phyloP scores from a whole-genome alignment of 2,113 vertebrate genomes.

The Cyprinodon variegatus region DNA sequence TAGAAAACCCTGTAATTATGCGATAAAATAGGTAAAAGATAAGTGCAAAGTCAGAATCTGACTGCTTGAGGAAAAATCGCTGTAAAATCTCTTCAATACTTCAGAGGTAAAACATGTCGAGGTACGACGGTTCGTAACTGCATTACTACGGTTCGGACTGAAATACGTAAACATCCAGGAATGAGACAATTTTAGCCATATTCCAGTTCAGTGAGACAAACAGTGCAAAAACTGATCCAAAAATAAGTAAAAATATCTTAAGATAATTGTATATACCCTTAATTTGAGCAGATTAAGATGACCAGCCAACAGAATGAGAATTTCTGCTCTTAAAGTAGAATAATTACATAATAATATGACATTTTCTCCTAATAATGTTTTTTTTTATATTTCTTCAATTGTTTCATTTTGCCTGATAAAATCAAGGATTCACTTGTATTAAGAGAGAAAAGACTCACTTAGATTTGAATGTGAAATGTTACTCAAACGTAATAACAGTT shows the following conservation, averaged over 20 bases:
- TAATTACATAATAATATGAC: no score
- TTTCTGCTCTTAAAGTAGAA: no score
- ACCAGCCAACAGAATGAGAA: no score
- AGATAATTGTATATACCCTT: no score
- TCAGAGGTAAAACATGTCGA: slow-evolving; percentile 72
- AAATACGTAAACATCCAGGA: slow-evolving; percentile 61
- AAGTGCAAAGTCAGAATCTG: slow-evolving; percentile 6
- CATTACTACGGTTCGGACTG: slow-evolving; percentile 45
- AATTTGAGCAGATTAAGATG: no score
- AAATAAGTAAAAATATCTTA: no score
- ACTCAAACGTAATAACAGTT: background rate
- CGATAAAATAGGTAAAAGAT: slow-evolving; percentile 22
- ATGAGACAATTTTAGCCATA: slow-evolving; percentile 21
- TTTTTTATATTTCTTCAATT: no score
- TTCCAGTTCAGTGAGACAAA: slow-evolving; percentile 10
- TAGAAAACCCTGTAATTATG: slow-evolving; percentile 17
- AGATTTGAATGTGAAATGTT: no score
- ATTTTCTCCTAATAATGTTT: no score
- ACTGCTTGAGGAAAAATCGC: background rate
- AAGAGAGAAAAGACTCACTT: no score
- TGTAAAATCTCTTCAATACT: slow-evolving; percentile 45
- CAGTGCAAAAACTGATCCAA: background rate
- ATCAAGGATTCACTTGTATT: no score
- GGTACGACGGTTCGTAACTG: slow-evolving; percentile 68
- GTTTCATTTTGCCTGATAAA: no score